Conservation (phyloP, 2,113 vertebrate species). For the Brachionichthys hirsutus region DNA sequence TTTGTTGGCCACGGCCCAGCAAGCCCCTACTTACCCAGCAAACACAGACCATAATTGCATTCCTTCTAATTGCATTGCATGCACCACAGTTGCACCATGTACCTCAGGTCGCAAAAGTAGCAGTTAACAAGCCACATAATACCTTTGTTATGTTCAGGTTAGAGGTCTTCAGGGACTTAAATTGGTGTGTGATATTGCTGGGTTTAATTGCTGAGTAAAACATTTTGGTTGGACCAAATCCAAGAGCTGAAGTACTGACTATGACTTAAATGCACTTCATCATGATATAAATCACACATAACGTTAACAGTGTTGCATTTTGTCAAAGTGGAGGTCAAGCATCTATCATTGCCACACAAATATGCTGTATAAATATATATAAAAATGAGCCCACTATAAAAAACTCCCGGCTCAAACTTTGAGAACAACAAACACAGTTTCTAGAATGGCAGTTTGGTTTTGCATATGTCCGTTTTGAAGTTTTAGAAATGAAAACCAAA, state of each 20-base stretch:
- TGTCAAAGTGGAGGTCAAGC: background rate
- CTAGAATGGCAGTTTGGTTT: constrained; percentile 1
- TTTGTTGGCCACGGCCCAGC: background rate
- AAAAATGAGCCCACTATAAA: no score
- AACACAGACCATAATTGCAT: constrained; percentile 8
- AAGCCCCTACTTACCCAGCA: background rate
- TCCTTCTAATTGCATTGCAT: constrained; percentile 8
- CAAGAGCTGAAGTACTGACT: background rate
- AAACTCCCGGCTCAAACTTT: background rate
- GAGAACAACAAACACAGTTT: background rate
- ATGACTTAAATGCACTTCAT: background rate
- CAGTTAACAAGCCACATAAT: constrained; percentile 28
- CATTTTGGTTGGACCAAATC: constrained; percentile 1
- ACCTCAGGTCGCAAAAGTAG: constrained; percentile 17
- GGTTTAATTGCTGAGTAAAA: background rate
- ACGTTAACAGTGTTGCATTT: background rate
- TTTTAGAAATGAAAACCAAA: no score
- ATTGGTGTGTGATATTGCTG: background rate
- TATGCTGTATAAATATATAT: no score
- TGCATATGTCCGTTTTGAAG: no score
- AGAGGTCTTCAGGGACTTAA: background rate
- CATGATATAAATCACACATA: background rate
- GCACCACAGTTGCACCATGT: constrained; percentile 1
- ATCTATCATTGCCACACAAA: no score
- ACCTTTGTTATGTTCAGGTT: constrained; percentile 10